These are phyloP conservation scores for Amblyornis subalaris DNA, from an alignment of 2,113 vertebrate species.

Conservation along the genomic window DNA sequence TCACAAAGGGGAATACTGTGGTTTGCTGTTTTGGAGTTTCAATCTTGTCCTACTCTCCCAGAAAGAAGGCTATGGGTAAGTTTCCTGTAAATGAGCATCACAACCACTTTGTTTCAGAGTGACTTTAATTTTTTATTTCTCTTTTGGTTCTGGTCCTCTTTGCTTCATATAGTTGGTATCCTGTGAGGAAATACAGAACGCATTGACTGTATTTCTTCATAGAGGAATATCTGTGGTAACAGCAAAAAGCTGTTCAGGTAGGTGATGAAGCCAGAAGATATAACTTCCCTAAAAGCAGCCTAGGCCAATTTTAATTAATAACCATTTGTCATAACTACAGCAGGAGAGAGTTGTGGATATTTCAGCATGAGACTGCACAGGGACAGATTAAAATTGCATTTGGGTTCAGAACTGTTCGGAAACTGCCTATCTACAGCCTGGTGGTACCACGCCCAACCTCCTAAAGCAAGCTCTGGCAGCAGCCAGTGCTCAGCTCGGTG, in stretches of 20 bases:
- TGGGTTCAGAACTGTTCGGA: not conserved
- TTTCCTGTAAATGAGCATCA: not conserved
- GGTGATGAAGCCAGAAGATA: conserved; percentile 14
- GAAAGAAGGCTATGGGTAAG: not conserved
- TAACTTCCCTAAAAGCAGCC: not conserved
- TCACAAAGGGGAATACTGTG: not conserved
- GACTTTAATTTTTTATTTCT: not conserved
- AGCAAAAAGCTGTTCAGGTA: not conserved
- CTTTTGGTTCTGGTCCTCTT: conserved; percentile 8
- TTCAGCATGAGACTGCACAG: not conserved
- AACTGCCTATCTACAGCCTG: not conserved
- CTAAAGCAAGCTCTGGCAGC: not conserved
- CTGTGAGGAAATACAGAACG: not conserved
- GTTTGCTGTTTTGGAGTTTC: not conserved
- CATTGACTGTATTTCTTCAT: not conserved
- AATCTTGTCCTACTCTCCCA: not conserved
- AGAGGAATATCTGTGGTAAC: not conserved
- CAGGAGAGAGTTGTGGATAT: not conserved
- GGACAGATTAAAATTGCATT: not conserved
- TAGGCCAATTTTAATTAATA: conserved; percentile 35
- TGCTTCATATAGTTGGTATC: not conserved
- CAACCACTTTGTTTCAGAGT: not conserved
- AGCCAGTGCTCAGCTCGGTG: rapidly evolving
- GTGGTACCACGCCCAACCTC: rapidly evolving
- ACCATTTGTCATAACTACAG: not conserved